A percentile compares a stretch with the other conserved stretches of the same genome.
phyloP scores from a whole-genome alignment of 2,113 vertebrate species.

The Etheostoma cragini region DNA sequence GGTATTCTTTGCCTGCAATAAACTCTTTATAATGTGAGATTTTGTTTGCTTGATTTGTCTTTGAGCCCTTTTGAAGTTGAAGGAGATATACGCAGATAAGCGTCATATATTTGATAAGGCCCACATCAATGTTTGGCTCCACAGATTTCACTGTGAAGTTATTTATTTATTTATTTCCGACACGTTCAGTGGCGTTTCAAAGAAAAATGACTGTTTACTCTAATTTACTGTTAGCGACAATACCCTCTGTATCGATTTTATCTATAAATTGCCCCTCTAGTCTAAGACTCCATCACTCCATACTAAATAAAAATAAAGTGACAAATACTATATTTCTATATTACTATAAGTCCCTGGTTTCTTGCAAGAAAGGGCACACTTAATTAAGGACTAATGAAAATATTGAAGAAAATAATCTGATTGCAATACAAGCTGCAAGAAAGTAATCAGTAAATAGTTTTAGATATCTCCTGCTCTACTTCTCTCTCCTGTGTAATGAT shows the following conservation, averaged over 20 bases:
- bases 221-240: not conserved
- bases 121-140: not conserved
- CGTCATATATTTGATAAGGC: not conserved
- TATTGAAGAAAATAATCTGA: too few relatives aligned
- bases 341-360: not conserved
- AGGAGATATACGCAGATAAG: not conserved
- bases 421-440: not conserved
- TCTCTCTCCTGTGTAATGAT: not conserved
- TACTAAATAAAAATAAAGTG: not conserved
- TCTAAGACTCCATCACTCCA: too few relatives aligned
- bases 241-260: not conserved
- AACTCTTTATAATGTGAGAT: slow-evolving; percentile 82
- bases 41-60: slow-evolving; percentile 33
- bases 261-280: not conserved
- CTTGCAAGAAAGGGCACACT: not conserved
- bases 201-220: not conserved
- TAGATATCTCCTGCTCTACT: not conserved
- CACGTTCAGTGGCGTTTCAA: not conserved
- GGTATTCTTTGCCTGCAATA: slow-evolving; percentile 94
- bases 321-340: not conserved
- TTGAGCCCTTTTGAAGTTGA: not conserved
- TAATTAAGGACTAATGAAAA: not conserved
- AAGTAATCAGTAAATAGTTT: not conserved
- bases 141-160: not conserved
- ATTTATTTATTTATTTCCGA: not conserved